Conservation (phyloP, 2,888 invertebrate species). For the Tyria jacobaeae region DNA sequence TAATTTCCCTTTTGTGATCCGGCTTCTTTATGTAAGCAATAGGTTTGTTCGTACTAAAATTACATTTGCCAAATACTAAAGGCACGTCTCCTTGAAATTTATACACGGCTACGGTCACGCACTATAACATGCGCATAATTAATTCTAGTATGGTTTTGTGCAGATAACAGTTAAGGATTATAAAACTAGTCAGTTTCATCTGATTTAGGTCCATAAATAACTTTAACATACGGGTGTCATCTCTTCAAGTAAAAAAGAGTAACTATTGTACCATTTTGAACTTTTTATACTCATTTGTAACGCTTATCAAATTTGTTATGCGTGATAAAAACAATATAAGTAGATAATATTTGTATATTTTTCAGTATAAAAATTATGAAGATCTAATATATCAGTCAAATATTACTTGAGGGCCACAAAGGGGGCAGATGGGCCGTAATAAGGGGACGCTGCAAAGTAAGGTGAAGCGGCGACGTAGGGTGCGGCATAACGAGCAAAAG, state of each 20-base stretch:
- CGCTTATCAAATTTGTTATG: neutral
- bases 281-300: neutral
- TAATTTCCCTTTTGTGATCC: slow-evolving; percentile 49
- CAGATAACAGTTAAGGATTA: slow-evolving; percentile 18
- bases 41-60: slow-evolving; percentile 49
- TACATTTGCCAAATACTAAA: slow-evolving; percentile 59
- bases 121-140: slow-evolving; percentile 39
- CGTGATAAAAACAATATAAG: neutral
- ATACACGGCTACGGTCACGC: slow-evolving; percentile 39
- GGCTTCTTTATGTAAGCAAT: slow-evolving; percentile 64
- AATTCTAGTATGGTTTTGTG: slow-evolving; percentile 32
- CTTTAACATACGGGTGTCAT: neutral
- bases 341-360: slow-evolving; percentile 29
- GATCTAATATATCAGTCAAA: slow-evolving; percentile 56
- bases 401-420: slow-evolving; percentile 68
- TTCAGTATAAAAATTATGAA: slow-evolving; percentile 54
- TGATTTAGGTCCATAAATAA: neutral
- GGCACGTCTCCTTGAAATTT: slow-evolving; percentile 66
- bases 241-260: no score
- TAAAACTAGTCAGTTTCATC: neutral
- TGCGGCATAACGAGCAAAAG: slow-evolving; percentile 14
- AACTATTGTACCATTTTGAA: neutral
- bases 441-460: slow-evolving; percentile 54
- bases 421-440: slow-evolving; percentile 70
- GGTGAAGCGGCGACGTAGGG: slow-evolving; percentile 48